Percentiles rank a stretch among this genome's conserved stretches.
These are phyloP conservation scores for Umimayanthus chanpuru DNA, from an alignment of 92 coral and sea anemone genomes.

Conservation along the genomic window DNA sequence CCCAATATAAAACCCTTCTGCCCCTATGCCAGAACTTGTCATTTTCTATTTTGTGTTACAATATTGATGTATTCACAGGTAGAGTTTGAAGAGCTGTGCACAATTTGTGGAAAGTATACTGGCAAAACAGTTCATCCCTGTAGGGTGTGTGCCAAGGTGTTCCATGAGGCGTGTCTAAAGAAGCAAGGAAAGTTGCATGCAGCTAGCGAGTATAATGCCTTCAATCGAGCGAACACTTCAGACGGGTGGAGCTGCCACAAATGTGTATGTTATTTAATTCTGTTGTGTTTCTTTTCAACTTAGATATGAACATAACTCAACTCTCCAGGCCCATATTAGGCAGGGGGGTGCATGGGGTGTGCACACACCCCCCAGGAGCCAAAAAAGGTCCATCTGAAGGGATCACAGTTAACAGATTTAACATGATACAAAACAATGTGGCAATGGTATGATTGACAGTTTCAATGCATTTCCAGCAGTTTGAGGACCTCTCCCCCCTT, in stretches of 20 bases:
- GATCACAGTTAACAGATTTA: too few relatives aligned
- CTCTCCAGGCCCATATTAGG: too few relatives aligned
- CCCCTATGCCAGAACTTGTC: too few relatives aligned
- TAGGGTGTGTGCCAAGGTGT: constrained; percentile 86
- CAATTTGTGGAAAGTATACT: constrained; percentile 73
- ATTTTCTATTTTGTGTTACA: background rate
- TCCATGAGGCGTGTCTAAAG: constrained; percentile 83
- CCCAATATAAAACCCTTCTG: too few relatives aligned
- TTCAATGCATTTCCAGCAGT: too few relatives aligned
- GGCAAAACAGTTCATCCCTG: constrained; percentile 87
- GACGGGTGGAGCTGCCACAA: constrained; percentile 94
- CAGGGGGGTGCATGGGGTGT: too few relatives aligned
- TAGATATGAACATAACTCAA: background rate
- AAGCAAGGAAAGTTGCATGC: constrained; percentile 80
- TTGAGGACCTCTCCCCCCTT: too few relatives aligned
- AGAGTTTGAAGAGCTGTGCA: constrained; percentile 86
- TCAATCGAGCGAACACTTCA: constrained; percentile 78
- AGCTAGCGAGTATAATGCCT: constrained; percentile 69
- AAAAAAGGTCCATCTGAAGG: too few relatives aligned
- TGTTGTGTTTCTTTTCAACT: background rate
- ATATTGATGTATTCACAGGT: constrained; percentile 59
- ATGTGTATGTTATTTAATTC: constrained; percentile 70
- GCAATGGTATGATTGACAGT: too few relatives aligned
- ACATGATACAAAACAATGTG: too few relatives aligned
- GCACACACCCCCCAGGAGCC: too few relatives aligned